Conservation (phyloP, 2,113 vertebrate genomes). For the Jaculus jaculus region DNA sequence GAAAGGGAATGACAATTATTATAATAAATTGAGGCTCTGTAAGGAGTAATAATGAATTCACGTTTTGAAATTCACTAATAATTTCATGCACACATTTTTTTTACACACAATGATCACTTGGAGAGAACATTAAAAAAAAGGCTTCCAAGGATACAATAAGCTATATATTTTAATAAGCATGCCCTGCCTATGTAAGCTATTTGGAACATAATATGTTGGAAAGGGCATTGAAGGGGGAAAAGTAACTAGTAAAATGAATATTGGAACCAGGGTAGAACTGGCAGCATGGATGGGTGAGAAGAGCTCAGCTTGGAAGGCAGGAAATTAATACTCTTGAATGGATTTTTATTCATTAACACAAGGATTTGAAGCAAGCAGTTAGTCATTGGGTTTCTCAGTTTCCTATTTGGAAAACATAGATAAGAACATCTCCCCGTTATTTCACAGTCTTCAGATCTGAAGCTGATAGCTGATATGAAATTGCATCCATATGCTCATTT, state of each 20-base stretch:
- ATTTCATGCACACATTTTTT: slow-evolving; percentile 14
- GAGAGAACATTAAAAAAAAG: neutral
- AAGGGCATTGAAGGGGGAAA: neutral
- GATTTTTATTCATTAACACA: slow-evolving; percentile 48
- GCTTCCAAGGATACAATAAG: slow-evolving; percentile 16
- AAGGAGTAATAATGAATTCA: neutral
- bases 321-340: slow-evolving; percentile 56
- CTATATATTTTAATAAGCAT: neutral
- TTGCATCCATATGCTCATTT: slow-evolving; percentile 40
- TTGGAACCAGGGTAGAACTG: slow-evolving; percentile 16
- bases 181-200: neutral
- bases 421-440: slow-evolving; percentile 56
- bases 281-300: neutral
- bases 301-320: slow-evolving; percentile 30
- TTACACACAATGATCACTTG: neutral
- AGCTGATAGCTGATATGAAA: slow-evolving; percentile 47
- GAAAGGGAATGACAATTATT: neutral
- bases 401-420: slow-evolving; percentile 37
- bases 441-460: slow-evolving; percentile 42
- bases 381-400: slow-evolving; percentile 45
- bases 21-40: neutral
- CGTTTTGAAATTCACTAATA: neutral
- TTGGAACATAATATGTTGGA: neutral
- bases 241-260: neutral
- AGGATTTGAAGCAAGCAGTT: slow-evolving; percentile 12